Percentiles rank a stretch among this genome's conserved stretches.
These are phyloP conservation scores for Pristionchus entomophagus DNA, from an alignment of 2,888 invertebrate genomes.

Conservation along the genomic window DNA sequence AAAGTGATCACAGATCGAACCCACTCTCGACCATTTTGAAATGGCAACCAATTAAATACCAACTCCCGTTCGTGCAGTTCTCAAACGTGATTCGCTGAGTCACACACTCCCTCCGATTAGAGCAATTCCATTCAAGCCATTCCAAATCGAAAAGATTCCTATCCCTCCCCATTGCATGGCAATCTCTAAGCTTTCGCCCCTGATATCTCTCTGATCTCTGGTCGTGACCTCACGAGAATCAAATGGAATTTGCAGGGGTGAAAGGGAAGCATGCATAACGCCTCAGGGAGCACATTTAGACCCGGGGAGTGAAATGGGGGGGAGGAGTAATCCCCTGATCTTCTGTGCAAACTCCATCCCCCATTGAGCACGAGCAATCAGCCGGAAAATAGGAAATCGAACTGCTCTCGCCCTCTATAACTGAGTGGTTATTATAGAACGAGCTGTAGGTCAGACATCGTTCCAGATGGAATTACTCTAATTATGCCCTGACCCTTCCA, in stretches of 20 bases:
- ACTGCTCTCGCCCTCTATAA: not conserved
- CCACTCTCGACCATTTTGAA: too few relatives aligned
- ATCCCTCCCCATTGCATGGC: not conserved
- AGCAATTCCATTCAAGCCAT: not conserved
- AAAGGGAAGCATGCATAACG: not conserved
- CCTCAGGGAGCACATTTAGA: slow-evolving; percentile 23
- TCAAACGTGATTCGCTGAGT: not conserved
- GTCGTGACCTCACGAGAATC: not conserved
- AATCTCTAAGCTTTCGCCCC: not conserved
- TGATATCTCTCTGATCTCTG: not conserved
- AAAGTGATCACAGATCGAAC: too few relatives aligned
- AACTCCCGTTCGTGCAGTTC: not conserved
- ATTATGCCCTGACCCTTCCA: not conserved
- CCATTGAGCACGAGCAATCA: not conserved
- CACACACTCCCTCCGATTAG: not conserved
- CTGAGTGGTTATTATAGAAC: not conserved
- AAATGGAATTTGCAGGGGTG: not conserved
- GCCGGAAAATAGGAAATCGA: not conserved
- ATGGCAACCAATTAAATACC: not conserved
- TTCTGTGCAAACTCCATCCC: not conserved
- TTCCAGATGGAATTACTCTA: not conserved
- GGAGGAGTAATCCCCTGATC: not conserved
- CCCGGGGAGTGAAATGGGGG: not conserved
- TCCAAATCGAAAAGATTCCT: not conserved
- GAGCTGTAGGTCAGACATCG: not conserved